A percentile compares a stretch with the other conserved stretches of the same genome.
These are phyloP conservation scores for Chanos chanos DNA, from an alignment of 2,797 vertebrate genomes.

Conservation along the genomic window DNA sequence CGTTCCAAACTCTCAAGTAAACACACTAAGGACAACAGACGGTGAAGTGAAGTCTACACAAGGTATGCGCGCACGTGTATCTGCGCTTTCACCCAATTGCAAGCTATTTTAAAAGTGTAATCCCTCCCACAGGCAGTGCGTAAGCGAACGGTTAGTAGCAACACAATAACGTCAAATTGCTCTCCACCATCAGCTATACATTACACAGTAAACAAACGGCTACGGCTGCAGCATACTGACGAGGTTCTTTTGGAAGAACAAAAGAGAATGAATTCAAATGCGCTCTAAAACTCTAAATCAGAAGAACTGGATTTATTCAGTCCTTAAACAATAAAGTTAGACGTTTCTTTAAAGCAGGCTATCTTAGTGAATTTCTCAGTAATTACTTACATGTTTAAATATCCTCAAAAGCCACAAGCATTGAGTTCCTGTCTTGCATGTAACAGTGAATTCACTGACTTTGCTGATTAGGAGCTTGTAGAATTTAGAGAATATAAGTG, in stretches of 20 bases:
- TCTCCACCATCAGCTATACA: background rate
- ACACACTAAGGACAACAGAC: slow-evolving; percentile 15
- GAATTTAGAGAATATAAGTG: too few species aligned
- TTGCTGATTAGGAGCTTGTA: too few species aligned
- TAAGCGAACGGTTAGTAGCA: slow-evolving; percentile 1
- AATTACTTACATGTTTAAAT: too few species aligned
- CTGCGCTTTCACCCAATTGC: slow-evolving; percentile 58
- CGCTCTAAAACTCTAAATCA: too few species aligned
- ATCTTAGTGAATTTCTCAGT: too few species aligned
- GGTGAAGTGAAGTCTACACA: slow-evolving; percentile 33
- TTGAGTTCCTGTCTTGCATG: too few species aligned
- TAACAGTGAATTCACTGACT: too few species aligned
- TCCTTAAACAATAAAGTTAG: too few species aligned
- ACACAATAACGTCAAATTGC: background rate
- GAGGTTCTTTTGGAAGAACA: background rate
- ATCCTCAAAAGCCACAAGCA: too few species aligned
- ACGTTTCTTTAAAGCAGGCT: too few species aligned
- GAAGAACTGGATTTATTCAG: too few species aligned
- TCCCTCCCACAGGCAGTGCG: slow-evolving; percentile 47
- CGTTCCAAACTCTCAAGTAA: background rate
- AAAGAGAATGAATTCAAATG: too few species aligned
- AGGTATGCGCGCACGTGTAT: slow-evolving; percentile 61
- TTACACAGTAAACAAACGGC: slow-evolving; percentile 25
- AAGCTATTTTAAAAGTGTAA: slow-evolving; percentile 35
- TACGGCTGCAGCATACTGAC: background rate